phyloP scores from a whole-genome alignment of 2,888 invertebrate genomes.

The Zygogramma bicolorata region DNA sequence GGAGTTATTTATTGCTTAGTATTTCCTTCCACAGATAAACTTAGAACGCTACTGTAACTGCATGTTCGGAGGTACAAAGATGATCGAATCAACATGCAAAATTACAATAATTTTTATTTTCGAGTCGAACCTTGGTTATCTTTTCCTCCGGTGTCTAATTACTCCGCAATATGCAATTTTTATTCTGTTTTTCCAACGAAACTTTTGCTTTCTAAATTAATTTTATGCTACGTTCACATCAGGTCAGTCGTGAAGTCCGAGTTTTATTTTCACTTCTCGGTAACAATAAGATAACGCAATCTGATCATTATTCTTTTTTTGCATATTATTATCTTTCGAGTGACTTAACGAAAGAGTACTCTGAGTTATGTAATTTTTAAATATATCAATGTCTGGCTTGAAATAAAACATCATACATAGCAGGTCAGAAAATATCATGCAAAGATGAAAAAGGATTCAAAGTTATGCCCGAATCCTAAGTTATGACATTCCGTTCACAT shows the following conservation, averaged over 20 bases:
- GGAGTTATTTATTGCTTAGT: too few species aligned
- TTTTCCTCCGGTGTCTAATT: slow-evolving; percentile 19
- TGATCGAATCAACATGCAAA: not conserved
- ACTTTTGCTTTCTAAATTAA: slow-evolving; percentile 30
- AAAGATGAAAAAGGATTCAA: too few species aligned
- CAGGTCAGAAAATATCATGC: too few species aligned
- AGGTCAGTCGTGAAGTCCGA: slow-evolving; percentile 27
- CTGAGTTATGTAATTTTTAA: not conserved
- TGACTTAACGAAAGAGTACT: not conserved
- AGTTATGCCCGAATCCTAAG: too few species aligned
- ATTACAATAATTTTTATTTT: slow-evolving; percentile 16
- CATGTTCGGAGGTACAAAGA: not conserved
- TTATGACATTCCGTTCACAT: too few species aligned
- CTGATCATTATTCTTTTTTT: not conserved
- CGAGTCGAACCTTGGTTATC: slow-evolving; percentile 19
- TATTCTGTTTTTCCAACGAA: slow-evolving; percentile 24
- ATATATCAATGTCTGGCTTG: not conserved
- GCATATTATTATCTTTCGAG: not conserved
- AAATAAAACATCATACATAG: not conserved
- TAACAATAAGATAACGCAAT: slow-evolving; percentile 1
- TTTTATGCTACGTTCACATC: slow-evolving; percentile 28
- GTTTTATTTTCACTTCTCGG: slow-evolving; percentile 15
- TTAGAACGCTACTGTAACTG: not conserved
- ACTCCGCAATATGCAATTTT: slow-evolving; percentile 22
- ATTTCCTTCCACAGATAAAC: too few species aligned